Percentiles rank a stretch among this genome's conserved stretches.
Conservation (phyloP, 2,797 vertebrate genomes). For the Carduelis carduelis region DNA sequence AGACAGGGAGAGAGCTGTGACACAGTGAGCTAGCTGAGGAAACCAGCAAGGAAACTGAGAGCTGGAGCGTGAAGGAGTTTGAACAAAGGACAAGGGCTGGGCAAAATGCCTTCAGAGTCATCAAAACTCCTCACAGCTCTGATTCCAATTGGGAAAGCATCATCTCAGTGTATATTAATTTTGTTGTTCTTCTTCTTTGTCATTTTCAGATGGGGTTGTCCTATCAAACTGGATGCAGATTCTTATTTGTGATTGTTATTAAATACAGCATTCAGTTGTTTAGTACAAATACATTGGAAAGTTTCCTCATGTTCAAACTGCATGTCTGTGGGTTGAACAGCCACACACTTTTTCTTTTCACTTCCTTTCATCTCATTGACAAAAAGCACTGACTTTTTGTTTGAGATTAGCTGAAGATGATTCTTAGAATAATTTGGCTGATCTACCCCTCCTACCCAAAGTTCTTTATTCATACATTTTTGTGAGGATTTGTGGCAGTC, state of each 20-base stretch:
- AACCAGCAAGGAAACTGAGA: not conserved
- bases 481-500: not conserved
- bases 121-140: not conserved
- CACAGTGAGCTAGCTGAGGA: not conserved
- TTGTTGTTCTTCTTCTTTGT: not conserved
- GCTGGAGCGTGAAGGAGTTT: not conserved
- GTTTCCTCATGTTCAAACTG: not conserved
- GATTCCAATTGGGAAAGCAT: not conserved
- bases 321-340: not conserved
- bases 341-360: not conserved
- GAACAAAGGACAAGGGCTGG: constrained; percentile 22
- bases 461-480: not conserved
- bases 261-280: not conserved
- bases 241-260: not conserved
- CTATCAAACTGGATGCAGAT: not conserved
- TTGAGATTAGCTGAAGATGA: not conserved
- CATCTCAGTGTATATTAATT: not conserved
- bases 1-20: not conserved
- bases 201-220: not conserved
- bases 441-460: not conserved
- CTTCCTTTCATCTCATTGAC: constrained; percentile 19
- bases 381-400: not conserved
- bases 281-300: not conserved
- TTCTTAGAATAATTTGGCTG: not conserved
- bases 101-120: not conserved